These are phyloP conservation scores for Alitta virens DNA, from an alignment of 2,888 invertebrate species.

Conservation along the genomic window DNA sequence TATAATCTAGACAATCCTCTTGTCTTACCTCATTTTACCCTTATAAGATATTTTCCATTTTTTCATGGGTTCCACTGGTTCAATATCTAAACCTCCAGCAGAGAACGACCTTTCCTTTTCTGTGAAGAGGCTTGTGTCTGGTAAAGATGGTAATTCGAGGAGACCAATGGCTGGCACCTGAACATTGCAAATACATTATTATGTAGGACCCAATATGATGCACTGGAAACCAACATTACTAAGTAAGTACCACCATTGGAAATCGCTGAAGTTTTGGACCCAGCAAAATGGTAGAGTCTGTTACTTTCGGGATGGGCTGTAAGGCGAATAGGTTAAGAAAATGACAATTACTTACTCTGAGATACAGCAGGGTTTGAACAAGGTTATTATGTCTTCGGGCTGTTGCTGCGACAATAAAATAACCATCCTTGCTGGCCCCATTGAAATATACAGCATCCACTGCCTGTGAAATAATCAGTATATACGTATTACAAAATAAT, in stretches of 20 bases:
- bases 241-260: no score
- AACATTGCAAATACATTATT: not conserved
- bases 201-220: no score
- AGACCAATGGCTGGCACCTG: slow-evolving; percentile 62
- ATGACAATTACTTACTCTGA: slow-evolving; percentile 60
- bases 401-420: slow-evolving; percentile 67
- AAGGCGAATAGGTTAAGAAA: no score
- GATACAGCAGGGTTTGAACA: slow-evolving; percentile 68
- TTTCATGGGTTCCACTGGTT: slow-evolving; percentile 71
- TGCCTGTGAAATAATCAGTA: slow-evolving; percentile 63
- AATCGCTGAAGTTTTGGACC: no score
- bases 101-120: slow-evolving; percentile 61
- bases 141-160: slow-evolving; percentile 68
- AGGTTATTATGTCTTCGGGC: slow-evolving; percentile 61
- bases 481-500: no score
- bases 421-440: slow-evolving; percentile 66
- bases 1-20: no score
- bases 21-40: slow-evolving; percentile 66
- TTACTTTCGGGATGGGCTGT: no score
- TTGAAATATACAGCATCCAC: slow-evolving; percentile 80
- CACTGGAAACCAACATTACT: no score
- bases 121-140: slow-evolving; percentile 67
- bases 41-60: slow-evolving; percentile 70
- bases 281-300: no score
- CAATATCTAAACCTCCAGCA: slow-evolving; percentile 70